These are phyloP conservation scores for Andricus quercusramuli DNA, from an alignment of 2,888 invertebrate species.

Conservation along the genomic window DNA sequence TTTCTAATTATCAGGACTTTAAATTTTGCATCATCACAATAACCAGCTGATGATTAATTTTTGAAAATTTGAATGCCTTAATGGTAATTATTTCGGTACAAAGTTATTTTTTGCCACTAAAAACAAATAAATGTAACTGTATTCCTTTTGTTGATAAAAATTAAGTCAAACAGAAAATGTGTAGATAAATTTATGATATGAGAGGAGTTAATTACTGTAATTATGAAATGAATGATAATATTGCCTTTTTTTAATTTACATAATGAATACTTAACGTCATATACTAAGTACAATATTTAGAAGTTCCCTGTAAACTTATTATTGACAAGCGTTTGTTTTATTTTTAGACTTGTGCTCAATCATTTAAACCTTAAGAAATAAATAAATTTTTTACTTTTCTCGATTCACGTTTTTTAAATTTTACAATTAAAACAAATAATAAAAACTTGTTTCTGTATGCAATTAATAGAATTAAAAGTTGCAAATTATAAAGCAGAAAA, in stretches of 20 bases:
- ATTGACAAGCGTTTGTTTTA: not conserved
- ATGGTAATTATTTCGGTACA: not conserved
- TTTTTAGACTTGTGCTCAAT: not conserved
- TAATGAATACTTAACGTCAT: slow-evolving; percentile 16
- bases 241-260: slow-evolving; percentile 18
- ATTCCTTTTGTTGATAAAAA: not conserved
- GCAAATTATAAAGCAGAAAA: not conserved
- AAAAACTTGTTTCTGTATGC: too few relatives aligned
- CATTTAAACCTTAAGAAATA: too few relatives aligned
- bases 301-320: not conserved
- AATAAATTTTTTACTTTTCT: not conserved
- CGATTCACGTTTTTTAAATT: not conserved
- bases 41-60: not conserved
- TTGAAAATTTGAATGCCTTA: not conserved
- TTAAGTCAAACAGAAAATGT: slow-evolving; percentile 12
- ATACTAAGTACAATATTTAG: slow-evolving; percentile 1
- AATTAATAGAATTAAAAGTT: not conserved
- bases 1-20: too few relatives aligned
- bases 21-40: too few relatives aligned
- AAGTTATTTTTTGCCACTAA: not conserved
- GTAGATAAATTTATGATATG: slow-evolving; percentile 24
- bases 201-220: slow-evolving; percentile 25
- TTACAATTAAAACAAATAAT: not conserved
- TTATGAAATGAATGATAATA: slow-evolving; percentile 18
- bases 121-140: not conserved